Evolutionary conservation across 2,888 invertebrate species (phyloP), one percentile per base, ranked within the genome.

Genomic region (Eristalis pertinax): DNA sequence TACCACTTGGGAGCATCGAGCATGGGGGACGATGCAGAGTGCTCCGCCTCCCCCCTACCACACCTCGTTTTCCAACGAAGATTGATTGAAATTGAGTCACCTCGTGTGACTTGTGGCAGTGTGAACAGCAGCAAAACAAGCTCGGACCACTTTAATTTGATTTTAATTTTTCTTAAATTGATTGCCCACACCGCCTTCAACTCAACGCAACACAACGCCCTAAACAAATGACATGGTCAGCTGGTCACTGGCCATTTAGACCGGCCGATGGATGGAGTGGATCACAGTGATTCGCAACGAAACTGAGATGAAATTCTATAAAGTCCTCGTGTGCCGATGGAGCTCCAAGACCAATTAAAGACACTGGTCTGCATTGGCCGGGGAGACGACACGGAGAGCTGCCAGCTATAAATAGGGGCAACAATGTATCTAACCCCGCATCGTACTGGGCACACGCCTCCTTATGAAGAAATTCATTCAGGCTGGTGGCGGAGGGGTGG

Each of bases 391-490:
- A 26, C 22, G 22, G 4, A 11, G 15, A 2, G 26, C 60, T 76
- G 68, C 76, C 60, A 24, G 50, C 63, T 56, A 74, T 65, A 65
- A 74, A 75, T 67, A 60, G 58, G 38, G 58, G 38, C 65, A n/a
- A 60, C 35, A 74, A 50, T 56, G 26, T 75, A 67, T 43, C 67
- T 32, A 75, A 50, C 60, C 60, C 58, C 67, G 35, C 19, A 35
- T 19, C n/a, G 74, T 4, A 60, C 58, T 29, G 41, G 67, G 13
- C 69, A 50, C 29, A n/a, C n/a, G 50, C 60, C 62, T 26, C 24
- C 50, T 77, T 35, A 35, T 24, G 19, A 77, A 50, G 68, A 60
- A 26, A 50, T 76, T 76, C 41, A 76, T 69, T 50, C 62, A 43
- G 32, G 41, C 0, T 26, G 60, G 15, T 15, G 60, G 26, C 5